A percentile compares a stretch with the other conserved stretches of the same genome.
phyloP scores from a whole-genome alignment of 1,140 invertebrate species.

The Paracyclopina nana region DNA sequence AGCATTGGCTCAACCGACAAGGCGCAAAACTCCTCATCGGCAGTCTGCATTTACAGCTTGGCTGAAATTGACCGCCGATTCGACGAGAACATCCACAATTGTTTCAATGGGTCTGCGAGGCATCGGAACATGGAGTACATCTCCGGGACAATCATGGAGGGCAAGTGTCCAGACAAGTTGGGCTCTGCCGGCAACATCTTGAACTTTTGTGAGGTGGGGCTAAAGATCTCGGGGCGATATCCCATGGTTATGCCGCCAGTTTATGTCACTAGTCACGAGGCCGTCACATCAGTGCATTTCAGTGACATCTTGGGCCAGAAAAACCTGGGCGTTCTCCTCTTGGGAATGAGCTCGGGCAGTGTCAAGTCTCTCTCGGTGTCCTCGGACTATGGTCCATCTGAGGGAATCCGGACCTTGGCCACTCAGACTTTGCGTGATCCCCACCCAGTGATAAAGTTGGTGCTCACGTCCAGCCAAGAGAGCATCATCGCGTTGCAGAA shows the following conservation, averaged over 20 bases:
- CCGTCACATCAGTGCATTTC: no score
- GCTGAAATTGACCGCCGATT: slow-evolving; percentile 76
- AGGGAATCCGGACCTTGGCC: no score
- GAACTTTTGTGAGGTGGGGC: slow-evolving; percentile 72
- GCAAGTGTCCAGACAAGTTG: slow-evolving; percentile 49
- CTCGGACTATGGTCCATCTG: no score
- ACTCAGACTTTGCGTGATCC: no score
- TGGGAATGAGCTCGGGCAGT: no score
- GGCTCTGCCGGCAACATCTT: slow-evolving; percentile 60
- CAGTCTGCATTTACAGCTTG: slow-evolving; percentile 48
- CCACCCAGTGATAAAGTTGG: no score
- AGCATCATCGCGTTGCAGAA: no score
- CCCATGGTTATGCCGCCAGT: slow-evolving; percentile 57
- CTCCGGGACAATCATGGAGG: slow-evolving; percentile 68
- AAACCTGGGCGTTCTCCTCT: no score
- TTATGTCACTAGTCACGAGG: slow-evolving; percentile 40
- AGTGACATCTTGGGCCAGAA: no score
- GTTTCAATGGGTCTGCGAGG: slow-evolving; percentile 78
- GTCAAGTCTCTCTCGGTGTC: no score
- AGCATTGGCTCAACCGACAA: slow-evolving; percentile 55
- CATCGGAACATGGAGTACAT: slow-evolving; percentile 81
- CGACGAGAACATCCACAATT: slow-evolving; percentile 88
- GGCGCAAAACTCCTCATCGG: no score
- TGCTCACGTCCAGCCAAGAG: no score
- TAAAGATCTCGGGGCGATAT: slow-evolving; percentile 70